phyloP scores from a whole-genome alignment of 2,113 vertebrate genomes.

The Zootoca vivipara region DNA sequence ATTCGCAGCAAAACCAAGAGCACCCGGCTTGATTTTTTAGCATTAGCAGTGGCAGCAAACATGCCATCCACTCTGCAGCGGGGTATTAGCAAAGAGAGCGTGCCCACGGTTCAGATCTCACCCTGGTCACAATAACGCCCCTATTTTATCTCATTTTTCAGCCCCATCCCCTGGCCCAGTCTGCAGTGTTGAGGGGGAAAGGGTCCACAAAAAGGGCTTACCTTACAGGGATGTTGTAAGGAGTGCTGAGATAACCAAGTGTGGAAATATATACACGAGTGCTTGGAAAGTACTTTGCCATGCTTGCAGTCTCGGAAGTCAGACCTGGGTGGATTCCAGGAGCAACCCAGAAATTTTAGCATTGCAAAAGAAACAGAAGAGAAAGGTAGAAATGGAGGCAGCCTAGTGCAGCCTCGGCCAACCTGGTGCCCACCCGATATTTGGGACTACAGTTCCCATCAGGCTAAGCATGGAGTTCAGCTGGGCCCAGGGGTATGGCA shows the following conservation, averaged over 20 bases:
- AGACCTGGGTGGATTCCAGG: not conserved
- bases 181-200: not conserved
- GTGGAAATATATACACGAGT: no score
- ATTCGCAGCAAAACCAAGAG: conserved; percentile 22
- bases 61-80: not conserved
- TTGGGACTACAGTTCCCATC: no score
- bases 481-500: no score
- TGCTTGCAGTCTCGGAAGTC: not conserved
- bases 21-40: not conserved
- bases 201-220: not conserved
- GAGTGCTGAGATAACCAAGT: not conserved
- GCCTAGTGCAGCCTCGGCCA: no score
- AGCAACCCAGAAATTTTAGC: no score
- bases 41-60: not conserved
- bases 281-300: not conserved
- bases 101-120: not conserved
- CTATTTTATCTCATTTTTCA: not conserved
- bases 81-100: no score
- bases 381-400: no score
- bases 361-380: no score
- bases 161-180: not conserved
- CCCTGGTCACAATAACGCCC: not conserved
- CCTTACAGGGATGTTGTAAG: not conserved
- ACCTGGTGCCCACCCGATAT: no score
- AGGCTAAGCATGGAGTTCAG: no score